Evolutionary conservation across 1,140 invertebrate genomes (phyloP).

Genomic region (Bombus vancouverensis): DNA sequence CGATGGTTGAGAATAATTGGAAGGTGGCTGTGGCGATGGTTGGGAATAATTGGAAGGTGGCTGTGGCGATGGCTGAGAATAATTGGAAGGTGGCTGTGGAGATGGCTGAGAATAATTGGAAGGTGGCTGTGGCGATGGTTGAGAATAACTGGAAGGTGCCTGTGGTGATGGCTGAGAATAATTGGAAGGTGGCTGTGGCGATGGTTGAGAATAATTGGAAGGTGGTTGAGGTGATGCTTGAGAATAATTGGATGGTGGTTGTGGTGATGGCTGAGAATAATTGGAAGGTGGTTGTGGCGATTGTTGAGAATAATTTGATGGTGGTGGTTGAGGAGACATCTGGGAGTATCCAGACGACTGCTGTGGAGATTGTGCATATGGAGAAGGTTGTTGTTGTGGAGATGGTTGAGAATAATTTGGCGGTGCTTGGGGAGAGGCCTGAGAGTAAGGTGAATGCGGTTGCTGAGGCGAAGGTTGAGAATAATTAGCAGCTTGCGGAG

Average conservation of each 20-base stretch:
- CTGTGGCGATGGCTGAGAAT: slow-evolving; percentile 73
- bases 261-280: slow-evolving; percentile 71
- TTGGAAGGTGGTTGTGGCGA: slow-evolving; percentile 75
- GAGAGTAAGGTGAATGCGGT: slow-evolving; percentile 71
- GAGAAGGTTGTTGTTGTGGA: slow-evolving; percentile 68
- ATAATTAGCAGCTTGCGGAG: slow-evolving; percentile 63
- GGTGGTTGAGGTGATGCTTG: slow-evolving; percentile 73
- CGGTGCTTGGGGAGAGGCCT: slow-evolving; percentile 71
- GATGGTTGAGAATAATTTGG: slow-evolving; percentile 72
- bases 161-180: slow-evolving; percentile 70
- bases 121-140: slow-evolving; percentile 74
- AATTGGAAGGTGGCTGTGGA: slow-evolving; percentile 64
- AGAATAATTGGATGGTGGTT: slow-evolving; percentile 67
- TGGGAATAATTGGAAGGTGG: slow-evolving; percentile 66
- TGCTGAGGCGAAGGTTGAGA: slow-evolving; percentile 74
- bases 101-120: slow-evolving; percentile 67
- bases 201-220: slow-evolving; percentile 74
- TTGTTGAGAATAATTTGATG: slow-evolving; percentile 71
- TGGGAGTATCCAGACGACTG: slow-evolving; percentile 73
- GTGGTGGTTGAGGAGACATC: slow-evolving; percentile 70
- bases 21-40: slow-evolving; percentile 66
- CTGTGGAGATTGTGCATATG: slow-evolving; percentile 76
- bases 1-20: slow-evolving; percentile 75
- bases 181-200: slow-evolving; percentile 64
- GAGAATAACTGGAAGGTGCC: slow-evolving; percentile 72